Conservation (phyloP, 2,113 vertebrate species). For the Pycnonotus jocosus region DNA sequence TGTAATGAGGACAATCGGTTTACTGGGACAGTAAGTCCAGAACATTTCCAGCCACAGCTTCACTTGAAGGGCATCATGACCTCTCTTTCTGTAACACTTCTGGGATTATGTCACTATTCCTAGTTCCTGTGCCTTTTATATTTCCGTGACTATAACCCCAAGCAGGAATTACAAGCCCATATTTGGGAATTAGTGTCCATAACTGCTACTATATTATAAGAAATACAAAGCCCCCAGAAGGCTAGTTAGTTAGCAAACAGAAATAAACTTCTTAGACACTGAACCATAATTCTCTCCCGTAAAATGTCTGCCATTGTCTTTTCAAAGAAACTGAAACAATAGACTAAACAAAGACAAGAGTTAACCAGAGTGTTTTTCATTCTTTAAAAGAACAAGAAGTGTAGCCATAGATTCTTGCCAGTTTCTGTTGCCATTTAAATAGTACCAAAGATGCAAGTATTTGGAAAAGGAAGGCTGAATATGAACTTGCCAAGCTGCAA, state of each 20-base stretch:
- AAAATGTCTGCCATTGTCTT: neutral
- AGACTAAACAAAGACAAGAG: constrained; percentile 20
- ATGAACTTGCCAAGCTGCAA: neutral
- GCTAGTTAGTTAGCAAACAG: neutral
- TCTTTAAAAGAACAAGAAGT: neutral
- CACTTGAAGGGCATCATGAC: neutral
- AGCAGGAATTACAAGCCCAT: neutral
- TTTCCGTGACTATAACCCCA: neutral
- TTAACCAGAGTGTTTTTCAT: neutral
- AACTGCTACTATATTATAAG: neutral
- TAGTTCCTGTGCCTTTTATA: neutral
- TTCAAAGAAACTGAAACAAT: constrained; percentile 23
- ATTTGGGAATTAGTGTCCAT: neutral
- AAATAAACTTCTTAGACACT: neutral
- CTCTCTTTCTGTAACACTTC: neutral
- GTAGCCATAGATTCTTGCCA: neutral
- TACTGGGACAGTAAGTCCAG: neutral
- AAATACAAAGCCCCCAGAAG: neutral
- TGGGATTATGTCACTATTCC: neutral
- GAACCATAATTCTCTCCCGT: neutral
- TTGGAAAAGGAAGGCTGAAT: neutral
- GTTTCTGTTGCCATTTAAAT: neutral
- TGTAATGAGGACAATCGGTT: constrained; percentile 21
- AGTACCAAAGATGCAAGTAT: neutral
- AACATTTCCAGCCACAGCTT: constrained; percentile 4